phyloP scores from a whole-genome alignment of 2,113 vertebrate genomes.

The Hydropotes inermis region DNA sequence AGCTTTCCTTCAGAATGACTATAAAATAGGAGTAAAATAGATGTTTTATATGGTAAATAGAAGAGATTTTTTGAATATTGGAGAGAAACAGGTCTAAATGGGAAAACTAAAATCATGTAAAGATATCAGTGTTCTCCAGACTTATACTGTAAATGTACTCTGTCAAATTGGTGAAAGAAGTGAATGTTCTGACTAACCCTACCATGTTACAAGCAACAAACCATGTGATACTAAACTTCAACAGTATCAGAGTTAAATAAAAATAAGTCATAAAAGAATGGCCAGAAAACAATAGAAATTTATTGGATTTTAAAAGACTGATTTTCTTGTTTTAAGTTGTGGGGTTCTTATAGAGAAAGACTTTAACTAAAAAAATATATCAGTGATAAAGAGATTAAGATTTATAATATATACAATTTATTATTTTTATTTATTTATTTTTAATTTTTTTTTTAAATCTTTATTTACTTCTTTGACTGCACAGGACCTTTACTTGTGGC shows the following conservation, averaged over 20 bases:
- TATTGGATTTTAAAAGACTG: neutral
- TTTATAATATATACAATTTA: neutral
- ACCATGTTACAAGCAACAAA: neutral
- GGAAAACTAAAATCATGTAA: neutral
- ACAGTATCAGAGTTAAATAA: neutral
- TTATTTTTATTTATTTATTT: neutral
- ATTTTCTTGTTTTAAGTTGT: constrained; percentile 6
- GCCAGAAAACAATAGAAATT: neutral
- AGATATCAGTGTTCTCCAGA: neutral
- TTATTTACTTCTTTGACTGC: too few relatives aligned
- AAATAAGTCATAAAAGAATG: constrained; percentile 7
- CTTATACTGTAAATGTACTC: neutral
- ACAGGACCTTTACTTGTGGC: too few relatives aligned
- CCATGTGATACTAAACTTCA: neutral
- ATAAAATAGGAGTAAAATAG: neutral
- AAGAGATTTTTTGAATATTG: neutral
- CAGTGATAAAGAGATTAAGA: neutral
- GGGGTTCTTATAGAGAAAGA: neutral
- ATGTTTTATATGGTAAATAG: neutral
- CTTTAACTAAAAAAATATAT: neutral
- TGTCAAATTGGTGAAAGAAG: neutral
- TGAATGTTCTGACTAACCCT: neutral
- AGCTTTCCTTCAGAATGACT: neutral
- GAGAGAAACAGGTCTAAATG: neutral
- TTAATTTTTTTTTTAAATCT: neutral